Conservation (phyloP, 2,888 invertebrate species). For the Lysandra bellargus region DNA sequence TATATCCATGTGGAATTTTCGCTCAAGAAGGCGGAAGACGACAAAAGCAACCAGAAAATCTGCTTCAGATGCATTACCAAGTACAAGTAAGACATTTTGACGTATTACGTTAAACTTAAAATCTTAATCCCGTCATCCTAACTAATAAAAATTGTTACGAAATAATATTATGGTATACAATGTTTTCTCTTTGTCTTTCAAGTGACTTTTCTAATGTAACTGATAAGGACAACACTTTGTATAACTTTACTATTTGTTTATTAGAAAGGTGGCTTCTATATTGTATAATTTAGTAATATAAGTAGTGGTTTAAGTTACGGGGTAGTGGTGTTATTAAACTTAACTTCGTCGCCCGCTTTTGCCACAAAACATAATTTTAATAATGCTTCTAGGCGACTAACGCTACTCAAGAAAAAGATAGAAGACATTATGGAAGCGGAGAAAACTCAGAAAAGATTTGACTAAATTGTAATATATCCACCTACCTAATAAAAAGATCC, state of each 20-base stretch:
- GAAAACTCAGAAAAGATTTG: constrained; percentile 30
- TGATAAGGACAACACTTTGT: no score
- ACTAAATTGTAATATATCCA: not conserved
- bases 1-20: not conserved
- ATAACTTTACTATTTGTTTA: no score
- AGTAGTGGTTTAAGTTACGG: not conserved
- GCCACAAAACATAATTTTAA: constrained; percentile 42
- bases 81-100: no score
- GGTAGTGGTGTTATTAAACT: not conserved
- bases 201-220: no score
- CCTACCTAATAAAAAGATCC: not conserved
- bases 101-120: no score
- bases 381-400: constrained; percentile 64
- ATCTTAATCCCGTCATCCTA: no score
- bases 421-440: constrained; percentile 65
- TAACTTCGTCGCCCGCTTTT: constrained; percentile 31
- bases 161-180: no score
- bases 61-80: not conserved
- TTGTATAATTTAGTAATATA: no score
- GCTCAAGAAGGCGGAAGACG: not conserved
- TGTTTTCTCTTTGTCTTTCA: no score
- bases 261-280: no score
- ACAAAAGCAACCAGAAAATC: not conserved
- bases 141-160: no score
- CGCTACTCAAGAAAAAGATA: constrained; percentile 60